A percentile compares a stretch with the other conserved stretches of the same genome.
These are phyloP conservation scores for Malurus splendens DNA, from an alignment of 2,797 vertebrate genomes.

Conservation along the genomic window DNA sequence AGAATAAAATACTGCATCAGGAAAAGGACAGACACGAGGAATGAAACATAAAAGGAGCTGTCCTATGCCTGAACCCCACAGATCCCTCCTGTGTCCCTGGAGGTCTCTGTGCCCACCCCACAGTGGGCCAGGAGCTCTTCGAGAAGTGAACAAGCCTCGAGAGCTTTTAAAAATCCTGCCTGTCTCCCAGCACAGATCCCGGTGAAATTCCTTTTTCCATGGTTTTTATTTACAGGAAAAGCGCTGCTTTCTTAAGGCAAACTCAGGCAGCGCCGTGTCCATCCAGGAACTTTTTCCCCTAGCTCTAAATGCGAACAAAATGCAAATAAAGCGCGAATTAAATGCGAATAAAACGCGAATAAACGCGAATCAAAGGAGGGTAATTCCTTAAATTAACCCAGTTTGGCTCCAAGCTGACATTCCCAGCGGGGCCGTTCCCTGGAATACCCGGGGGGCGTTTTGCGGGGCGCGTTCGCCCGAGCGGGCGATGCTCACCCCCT, in stretches of 20 bases:
- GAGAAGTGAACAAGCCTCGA: neutral
- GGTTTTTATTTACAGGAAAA: neutral
- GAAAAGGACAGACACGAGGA: neutral
- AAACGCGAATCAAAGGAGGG: neutral
- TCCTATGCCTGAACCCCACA: too few relatives aligned
- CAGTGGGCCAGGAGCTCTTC: neutral
- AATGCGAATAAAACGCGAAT: neutral
- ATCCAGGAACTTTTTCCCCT: neutral
- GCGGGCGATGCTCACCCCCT: neutral
- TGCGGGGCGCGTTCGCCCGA: neutral
- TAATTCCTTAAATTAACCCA: neutral
- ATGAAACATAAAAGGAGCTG: rapidly evolving
- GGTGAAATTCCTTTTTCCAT: neutral
- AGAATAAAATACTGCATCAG: neutral
- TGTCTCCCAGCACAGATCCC: neutral
- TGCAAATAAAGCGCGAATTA: neutral
- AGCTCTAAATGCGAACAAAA: neutral
- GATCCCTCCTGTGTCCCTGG: neutral
- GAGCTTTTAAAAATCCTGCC: neutral
- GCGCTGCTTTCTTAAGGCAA: neutral
- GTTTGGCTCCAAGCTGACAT: neutral
- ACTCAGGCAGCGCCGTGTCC: neutral
- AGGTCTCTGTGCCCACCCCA: neutral
- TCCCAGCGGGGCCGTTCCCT: neutral
- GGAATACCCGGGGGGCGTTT: neutral